A percentile compares a stretch with the other conserved stretches of the same genome.
These are phyloP conservation scores for Allolobophora icterica DNA, from an alignment of 2,888 invertebrate genomes.

Conservation along the genomic window DNA sequence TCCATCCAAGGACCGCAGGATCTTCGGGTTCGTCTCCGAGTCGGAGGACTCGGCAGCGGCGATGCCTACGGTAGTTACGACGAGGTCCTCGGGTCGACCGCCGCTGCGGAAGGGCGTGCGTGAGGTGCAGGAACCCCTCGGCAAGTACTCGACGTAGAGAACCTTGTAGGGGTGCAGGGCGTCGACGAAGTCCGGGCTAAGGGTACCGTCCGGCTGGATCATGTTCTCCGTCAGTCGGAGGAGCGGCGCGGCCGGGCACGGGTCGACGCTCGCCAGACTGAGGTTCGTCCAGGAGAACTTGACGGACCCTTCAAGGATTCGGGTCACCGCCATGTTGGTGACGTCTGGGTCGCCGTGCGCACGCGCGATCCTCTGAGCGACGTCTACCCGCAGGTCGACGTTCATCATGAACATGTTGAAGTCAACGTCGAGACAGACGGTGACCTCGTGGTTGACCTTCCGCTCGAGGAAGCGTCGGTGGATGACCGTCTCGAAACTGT, in stretches of 20 bases:
- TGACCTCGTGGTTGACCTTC: slow-evolving; percentile 55
- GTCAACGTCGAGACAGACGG: slow-evolving; percentile 65
- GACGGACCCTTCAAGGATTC: slow-evolving; percentile 72
- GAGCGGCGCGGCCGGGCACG: slow-evolving; percentile 79
- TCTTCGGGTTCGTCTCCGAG: not conserved
- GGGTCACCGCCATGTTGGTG: slow-evolving; percentile 76
- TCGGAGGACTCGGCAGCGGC: slow-evolving; percentile 67
- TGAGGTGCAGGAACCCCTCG: slow-evolving; percentile 38
- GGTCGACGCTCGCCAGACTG: slow-evolving; percentile 75
- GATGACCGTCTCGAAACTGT: slow-evolving; percentile 24
- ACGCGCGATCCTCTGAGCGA: slow-evolving; percentile 73
- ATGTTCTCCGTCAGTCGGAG: slow-evolving; percentile 71
- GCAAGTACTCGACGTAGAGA: slow-evolving; percentile 36
- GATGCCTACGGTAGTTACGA: slow-evolving; percentile 57
- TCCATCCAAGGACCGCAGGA: not conserved
- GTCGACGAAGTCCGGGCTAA: slow-evolving; percentile 53
- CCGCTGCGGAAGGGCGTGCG: not conserved
- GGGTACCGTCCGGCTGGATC: slow-evolving; percentile 61
- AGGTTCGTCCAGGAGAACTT: slow-evolving; percentile 80
- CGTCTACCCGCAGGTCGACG: slow-evolving; percentile 83
- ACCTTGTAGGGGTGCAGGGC: slow-evolving; percentile 51
- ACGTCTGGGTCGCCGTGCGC: slow-evolving; percentile 80
- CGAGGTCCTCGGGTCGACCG: not conserved
- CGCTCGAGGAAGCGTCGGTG: not conserved
- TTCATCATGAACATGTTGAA: slow-evolving; percentile 75